phyloP scores from a whole-genome alignment of 2,797 vertebrate genomes.

The Saguinus oedipus region DNA sequence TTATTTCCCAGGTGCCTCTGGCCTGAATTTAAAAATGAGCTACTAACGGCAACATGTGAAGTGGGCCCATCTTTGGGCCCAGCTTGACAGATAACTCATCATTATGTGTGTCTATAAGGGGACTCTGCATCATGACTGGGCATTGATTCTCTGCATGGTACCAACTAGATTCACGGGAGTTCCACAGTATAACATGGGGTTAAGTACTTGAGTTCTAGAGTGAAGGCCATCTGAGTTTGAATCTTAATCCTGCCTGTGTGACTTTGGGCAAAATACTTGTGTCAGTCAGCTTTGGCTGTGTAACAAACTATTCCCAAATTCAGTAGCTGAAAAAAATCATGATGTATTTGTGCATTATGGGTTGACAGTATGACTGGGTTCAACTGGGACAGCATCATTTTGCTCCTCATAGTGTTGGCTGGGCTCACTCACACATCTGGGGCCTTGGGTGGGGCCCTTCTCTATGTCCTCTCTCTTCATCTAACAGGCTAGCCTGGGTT shows the following conservation, averaged over 20 bases:
- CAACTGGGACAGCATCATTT: not conserved
- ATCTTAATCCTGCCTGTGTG: not conserved
- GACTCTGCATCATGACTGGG: not conserved
- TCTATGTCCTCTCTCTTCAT: not conserved
- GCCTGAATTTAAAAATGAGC: constrained; percentile 83
- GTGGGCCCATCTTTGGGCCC: constrained; percentile 75
- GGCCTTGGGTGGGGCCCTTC: not conserved
- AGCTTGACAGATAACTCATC: constrained; percentile 68
- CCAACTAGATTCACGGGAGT: not conserved
- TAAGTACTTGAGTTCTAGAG: not conserved
- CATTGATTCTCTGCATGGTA: not conserved
- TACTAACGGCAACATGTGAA: constrained; percentile 76
- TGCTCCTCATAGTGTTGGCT: not conserved
- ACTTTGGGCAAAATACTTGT: not conserved
- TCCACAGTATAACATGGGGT: not conserved
- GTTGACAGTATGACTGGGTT: not conserved
- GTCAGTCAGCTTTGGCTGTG: not conserved
- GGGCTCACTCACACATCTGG: not conserved
- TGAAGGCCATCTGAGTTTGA: not conserved
- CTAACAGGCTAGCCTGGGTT: not conserved
- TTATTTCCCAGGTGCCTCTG: constrained; percentile 86
- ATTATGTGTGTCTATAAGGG: not conserved
- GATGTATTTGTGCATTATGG: not conserved
- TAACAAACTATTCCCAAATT: not conserved
- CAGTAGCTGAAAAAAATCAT: not conserved